Percentiles rank a stretch among this genome's conserved stretches.
Evolutionary conservation across 2,113 vertebrate genomes (phyloP).

Genomic region (Bungarus multicinctus): DNA sequence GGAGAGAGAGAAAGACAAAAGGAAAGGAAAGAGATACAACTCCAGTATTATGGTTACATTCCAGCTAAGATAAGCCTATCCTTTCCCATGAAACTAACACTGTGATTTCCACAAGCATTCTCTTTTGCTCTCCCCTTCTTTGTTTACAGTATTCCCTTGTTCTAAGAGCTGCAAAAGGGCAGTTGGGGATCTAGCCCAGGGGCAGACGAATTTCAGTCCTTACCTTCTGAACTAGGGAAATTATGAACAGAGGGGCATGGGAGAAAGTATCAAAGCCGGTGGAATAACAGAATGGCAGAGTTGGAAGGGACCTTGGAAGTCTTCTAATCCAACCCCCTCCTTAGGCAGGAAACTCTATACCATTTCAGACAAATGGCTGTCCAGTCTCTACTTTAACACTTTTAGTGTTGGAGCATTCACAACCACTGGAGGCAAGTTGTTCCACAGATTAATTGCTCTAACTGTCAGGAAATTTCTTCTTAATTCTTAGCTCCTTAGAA

Average conservation of each 20-base stretch:
- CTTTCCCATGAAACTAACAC: conserved; percentile 22
- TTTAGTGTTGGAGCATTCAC: not conserved
- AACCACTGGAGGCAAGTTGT: not conserved
- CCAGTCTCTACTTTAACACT: not conserved
- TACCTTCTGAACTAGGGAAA: not conserved
- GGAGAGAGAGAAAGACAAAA: not conserved
- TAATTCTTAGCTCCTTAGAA: not conserved
- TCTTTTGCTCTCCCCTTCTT: not conserved
- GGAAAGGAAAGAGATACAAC: conserved; percentile 12
- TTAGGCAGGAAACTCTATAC: not conserved
- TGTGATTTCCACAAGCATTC: rapidly evolving
- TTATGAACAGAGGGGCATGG: too few relatives aligned
- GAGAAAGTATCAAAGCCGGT: not conserved
- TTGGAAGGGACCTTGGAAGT: not conserved
- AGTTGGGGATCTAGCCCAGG: rapidly evolving
- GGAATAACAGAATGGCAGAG: not conserved
- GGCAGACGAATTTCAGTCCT: not conserved
- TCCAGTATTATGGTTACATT: not conserved
- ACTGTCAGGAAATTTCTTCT: not conserved
- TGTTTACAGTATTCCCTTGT: not conserved
- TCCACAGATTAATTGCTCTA: not conserved
- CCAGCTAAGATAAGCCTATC: conserved; percentile 41
- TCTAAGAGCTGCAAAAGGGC: not conserved
- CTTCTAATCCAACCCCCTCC: too few relatives aligned
- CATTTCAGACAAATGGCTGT: not conserved